Percentiles rank a stretch among this genome's conserved stretches.
Evolutionary conservation across 2,113 vertebrate species (phyloP).

Genomic region (Opisthocomus hoazin): DNA sequence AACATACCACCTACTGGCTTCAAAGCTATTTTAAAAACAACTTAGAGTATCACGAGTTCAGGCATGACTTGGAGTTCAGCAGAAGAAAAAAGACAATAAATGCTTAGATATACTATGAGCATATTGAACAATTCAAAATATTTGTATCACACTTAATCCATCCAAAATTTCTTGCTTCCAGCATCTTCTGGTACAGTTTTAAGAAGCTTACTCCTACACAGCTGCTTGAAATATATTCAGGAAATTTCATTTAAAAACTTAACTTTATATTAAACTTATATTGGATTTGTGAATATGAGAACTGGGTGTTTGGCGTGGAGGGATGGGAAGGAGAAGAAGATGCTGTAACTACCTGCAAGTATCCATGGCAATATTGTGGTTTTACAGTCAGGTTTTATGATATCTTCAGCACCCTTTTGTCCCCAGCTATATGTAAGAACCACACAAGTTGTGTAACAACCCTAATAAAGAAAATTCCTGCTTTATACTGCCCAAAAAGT

Average conservation of each 20-base stretch:
- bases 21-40: constrained; percentile 42
- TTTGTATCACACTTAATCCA: constrained; percentile 40
- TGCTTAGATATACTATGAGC: constrained; percentile 15
- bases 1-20: constrained; percentile 43
- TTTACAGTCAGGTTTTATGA: neutral
- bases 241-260: neutral
- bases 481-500: neutral
- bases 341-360: neutral
- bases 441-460: neutral
- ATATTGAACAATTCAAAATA: constrained; percentile 44
- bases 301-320: neutral
- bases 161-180: constrained; percentile 31
- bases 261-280: neutral
- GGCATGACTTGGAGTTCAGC: constrained; percentile 50
- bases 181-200: constrained; percentile 7
- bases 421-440: neutral
- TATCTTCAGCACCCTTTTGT: neutral
- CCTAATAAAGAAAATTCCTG: neutral
- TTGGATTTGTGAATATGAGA: neutral
- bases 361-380: neutral
- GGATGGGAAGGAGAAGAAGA: neutral
- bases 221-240: neutral
- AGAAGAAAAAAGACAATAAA: constrained; percentile 4
- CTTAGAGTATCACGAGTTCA: constrained; percentile 30
- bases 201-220: constrained; percentile 9